Evolutionary conservation across 53 echinoderm and acorn worm species (phyloP).

Genomic region (Mesocentrotus franciscanus): DNA sequence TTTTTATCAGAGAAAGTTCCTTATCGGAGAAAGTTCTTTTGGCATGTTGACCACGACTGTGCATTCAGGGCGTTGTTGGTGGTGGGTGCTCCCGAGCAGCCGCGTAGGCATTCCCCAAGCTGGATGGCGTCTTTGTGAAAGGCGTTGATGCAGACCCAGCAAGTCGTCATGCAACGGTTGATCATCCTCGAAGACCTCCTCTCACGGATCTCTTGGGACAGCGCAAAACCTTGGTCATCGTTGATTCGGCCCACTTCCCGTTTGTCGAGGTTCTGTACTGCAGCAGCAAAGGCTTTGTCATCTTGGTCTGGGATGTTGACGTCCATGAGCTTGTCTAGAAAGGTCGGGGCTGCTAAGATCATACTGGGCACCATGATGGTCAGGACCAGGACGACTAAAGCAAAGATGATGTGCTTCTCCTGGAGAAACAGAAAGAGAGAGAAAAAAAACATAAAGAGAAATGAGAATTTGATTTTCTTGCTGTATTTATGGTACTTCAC

Average conservation of each 20-base stretch:
- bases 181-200: background rate
- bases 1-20: background rate
- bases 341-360: conserved; percentile 44
- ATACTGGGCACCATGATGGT: conserved; percentile 32
- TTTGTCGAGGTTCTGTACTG: conserved; percentile 4
- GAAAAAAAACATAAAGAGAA: background rate
- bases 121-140: conserved; percentile 4
- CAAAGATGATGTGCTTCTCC: conserved; percentile 49
- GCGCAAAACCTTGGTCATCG: conserved; percentile 25
- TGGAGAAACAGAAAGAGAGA: background rate
- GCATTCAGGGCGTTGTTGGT: background rate
- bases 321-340: conserved; percentile 38
- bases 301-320: background rate
- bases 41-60: conserved; percentile 32
- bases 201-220: background rate
- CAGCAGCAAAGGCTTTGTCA: background rate
- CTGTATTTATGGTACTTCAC: background rate
- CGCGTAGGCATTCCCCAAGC: background rate
- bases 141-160: conserved; percentile 32
- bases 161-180: background rate
- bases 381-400: conserved; percentile 1
- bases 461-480: background rate
- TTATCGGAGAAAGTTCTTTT: background rate
- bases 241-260: background rate
- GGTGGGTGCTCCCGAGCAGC: conserved; percentile 2